Base-by-base conservation (phyloP, 1,140 invertebrate species). In the Drosophila repletoides region DNA sequence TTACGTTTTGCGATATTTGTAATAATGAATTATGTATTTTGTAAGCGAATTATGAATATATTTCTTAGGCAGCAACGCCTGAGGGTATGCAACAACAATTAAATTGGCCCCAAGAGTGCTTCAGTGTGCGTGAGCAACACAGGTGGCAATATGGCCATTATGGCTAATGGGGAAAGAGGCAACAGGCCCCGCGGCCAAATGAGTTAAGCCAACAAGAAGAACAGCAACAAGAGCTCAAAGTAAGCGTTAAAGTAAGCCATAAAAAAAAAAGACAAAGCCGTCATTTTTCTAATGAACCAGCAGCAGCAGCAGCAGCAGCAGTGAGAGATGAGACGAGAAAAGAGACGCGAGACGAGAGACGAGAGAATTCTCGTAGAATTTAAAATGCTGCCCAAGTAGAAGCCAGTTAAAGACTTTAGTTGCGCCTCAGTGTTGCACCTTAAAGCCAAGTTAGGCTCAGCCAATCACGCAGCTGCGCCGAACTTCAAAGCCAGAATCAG, bases 221-320 rank as follows among this genome's bases (percentile, higher is more conserved):
- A 53, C 60, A 65, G 19, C 52, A 52, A 41, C 29, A 73, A 9
- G 36, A 29, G 53, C 52, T 24, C 69, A 73, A 58, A 63, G 74
- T 63, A 79, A 77, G 80, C 79, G 79, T 84, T 83, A 77, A 84
- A 84, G 79, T 84, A 84, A 84, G 79, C 79, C 79, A 84, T 86
- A 86, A 86, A 84, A 84, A 86, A 86, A 75, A 84, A 86, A 86
- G 80, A 86, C 80, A 84, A 84, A 86, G 80, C 80, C 80, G 80
- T 86, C 80, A 86, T 86, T 86, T 86, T 86, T 86, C 80, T 86
- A 86, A 86, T 86, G 80, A 86, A 84, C 52, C 79, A 77, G 70
- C 79, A 75, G 65, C 34, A 72, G 55, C 41, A 41, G 24, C 29
- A 53, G 45, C 46, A 59, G 31, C 33, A 24, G 7, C 52, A 43